A percentile compares a stretch with the other conserved stretches of the same genome.
These are phyloP conservation scores for Coleophora flavipennella DNA, from an alignment of 2,888 invertebrate species.

Conservation along the genomic window DNA sequence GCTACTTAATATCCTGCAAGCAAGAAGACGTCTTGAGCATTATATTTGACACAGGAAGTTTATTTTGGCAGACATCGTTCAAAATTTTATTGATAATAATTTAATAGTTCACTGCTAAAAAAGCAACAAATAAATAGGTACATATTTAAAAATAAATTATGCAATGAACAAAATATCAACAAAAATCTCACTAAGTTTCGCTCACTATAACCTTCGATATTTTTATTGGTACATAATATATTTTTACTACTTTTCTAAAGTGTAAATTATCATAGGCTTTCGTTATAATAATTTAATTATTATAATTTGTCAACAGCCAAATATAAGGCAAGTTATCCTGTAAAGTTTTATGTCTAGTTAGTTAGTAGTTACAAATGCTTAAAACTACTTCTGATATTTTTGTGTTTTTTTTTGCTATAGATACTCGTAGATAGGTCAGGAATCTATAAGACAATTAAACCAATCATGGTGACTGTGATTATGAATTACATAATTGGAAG, in stretches of 20 bases:
- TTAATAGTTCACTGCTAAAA: slow-evolving; percentile 2
- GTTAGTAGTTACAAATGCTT: no score
- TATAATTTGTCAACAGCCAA: slow-evolving; percentile 41
- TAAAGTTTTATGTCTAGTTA: slow-evolving; percentile 16
- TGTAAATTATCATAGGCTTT: slow-evolving; percentile 17
- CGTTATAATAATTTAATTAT: slow-evolving; percentile 12
- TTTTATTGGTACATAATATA: slow-evolving; percentile 10
- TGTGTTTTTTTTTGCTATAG: no score
- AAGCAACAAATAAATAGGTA: no score
- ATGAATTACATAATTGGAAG: no score
- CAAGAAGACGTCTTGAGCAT: slow-evolving; percentile 32
- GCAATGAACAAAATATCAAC: slow-evolving; percentile 1
- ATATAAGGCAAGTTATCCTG: slow-evolving; percentile 64
- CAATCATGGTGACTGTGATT: no score
- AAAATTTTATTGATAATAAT: no score
- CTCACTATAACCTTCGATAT: background rate
- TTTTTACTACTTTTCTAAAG: slow-evolving; percentile 6
- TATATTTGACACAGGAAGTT: slow-evolving; percentile 6
- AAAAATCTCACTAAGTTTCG: background rate
- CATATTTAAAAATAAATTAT: slow-evolving; percentile 2
- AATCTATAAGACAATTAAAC: no score
- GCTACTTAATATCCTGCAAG: slow-evolving; percentile 19
- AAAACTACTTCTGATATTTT: no score
- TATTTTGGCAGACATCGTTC: slow-evolving; percentile 13
- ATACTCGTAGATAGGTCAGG: no score